Evolutionary conservation across 2,113 vertebrate species (phyloP).

Genomic region (human): GRCh38 chr9:130606001-130606500

Average conservation of each 20-base stretch:
- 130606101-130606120: neutral
- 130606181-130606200: neutral
- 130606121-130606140: neutral
- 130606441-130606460: accelerated
- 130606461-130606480: accelerated
- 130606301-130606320: accelerated
- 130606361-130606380: neutral
- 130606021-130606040: neutral
- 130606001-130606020: too few species aligned
- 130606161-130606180: neutral
- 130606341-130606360: neutral
- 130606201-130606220: neutral
- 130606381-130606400: too few species aligned
- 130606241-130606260: neutral
- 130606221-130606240: neutral
- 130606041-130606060: neutral
- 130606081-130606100: neutral
- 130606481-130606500: neutral
- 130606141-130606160: neutral
- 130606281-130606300: neutral
- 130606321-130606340: neutral
- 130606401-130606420: accelerated
- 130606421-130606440: neutral
- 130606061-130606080: neutral
- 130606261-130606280: neutral